Conservation (phyloP, 2,888 invertebrate genomes). For the Tenthredo amoena region DNA sequence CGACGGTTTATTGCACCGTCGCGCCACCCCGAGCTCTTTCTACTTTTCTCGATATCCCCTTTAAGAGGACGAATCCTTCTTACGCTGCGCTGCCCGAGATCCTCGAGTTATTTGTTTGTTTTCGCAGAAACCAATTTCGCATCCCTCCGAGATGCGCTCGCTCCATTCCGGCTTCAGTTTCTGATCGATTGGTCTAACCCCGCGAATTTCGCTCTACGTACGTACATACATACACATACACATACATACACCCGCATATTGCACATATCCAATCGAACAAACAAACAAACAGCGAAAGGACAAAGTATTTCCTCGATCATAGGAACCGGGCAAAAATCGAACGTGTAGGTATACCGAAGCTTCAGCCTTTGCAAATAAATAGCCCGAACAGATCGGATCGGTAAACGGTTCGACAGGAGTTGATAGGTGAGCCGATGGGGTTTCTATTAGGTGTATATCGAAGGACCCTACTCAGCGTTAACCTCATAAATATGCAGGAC, state of each 20-base stretch:
- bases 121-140: constrained; percentile 45
- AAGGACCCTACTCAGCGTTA: constrained; percentile 55
- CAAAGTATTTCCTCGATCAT: background rate
- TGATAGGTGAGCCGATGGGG: constrained; percentile 56
- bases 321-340: background rate
- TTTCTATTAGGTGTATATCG: constrained; percentile 59
- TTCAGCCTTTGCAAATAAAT: constrained; percentile 25
- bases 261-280: background rate
- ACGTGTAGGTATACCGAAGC: background rate
- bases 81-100: constrained; percentile 20
- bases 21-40: background rate
- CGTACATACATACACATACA: background rate
- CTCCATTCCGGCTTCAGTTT: constrained; percentile 11
- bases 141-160: constrained; percentile 1
- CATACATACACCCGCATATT: background rate
- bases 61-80: constrained; percentile 3
- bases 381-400: constrained; percentile 38
- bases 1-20: constrained; percentile 33
- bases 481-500: constrained; percentile 68
- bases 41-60: background rate
- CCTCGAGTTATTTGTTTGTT: constrained; percentile 47
- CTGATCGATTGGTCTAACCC: constrained; percentile 44
- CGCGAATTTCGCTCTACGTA: background rate
- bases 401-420: constrained; percentile 62
- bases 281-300: background rate